phyloP scores from a whole-genome alignment of 2,113 vertebrate genomes.

The Thoracochromis brauschi region DNA sequence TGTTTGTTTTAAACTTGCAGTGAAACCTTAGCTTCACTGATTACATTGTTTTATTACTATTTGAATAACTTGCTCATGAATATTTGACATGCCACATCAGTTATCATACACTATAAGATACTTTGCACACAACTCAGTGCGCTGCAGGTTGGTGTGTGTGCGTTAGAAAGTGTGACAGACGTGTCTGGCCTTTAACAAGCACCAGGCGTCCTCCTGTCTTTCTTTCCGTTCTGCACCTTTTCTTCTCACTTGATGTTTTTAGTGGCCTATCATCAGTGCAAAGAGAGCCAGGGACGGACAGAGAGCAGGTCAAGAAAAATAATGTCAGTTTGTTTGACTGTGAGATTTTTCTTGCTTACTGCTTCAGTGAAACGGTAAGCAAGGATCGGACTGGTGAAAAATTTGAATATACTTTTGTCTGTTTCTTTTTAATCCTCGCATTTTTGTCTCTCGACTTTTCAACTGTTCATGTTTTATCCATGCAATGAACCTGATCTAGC shows the following conservation, averaged over 20 bases:
- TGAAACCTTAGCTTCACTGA: not conserved
- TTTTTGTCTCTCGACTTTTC: not conserved
- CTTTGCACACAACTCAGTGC: not conserved
- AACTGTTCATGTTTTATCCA: not conserved
- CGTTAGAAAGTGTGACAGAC: not conserved
- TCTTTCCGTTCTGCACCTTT: constrained; percentile 39
- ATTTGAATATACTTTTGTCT: not conserved
- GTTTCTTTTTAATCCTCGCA: not conserved
- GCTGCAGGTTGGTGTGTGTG: not conserved
- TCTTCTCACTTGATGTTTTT: constrained; percentile 16
- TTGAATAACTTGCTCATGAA: not conserved
- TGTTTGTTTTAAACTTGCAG: not conserved
- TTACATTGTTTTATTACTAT: not conserved
- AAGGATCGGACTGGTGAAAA: not conserved
- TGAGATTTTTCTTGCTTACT: not conserved
- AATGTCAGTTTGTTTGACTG: not conserved
- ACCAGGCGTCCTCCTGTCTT: not conserved
- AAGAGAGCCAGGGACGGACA: not conserved
- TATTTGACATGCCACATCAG: not conserved
- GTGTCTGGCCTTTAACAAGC: not conserved
- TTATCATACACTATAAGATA: not conserved
- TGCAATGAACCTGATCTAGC: not conserved
- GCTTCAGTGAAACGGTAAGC: not conserved
- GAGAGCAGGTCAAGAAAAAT: not conserved
- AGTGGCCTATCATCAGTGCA: not conserved